Base-by-base conservation (phyloP, 2,888 invertebrate genomes). In the Drosophila recens region DNA sequence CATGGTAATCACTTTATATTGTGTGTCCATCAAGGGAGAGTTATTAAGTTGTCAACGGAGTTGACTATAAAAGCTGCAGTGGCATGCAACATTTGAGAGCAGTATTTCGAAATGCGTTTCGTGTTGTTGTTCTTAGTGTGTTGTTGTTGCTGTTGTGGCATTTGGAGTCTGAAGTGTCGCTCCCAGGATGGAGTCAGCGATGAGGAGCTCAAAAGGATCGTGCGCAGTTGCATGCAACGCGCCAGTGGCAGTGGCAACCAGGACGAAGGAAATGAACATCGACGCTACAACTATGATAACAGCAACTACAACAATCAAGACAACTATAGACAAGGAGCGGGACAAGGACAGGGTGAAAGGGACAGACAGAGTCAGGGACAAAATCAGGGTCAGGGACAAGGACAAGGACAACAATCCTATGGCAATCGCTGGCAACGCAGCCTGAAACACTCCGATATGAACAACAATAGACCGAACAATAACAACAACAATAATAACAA, bases 141-240 rank as follows among this genome's bases (percentile, higher is more conserved):
- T n/a, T 9, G 33, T 9, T 43, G 61, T 17, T 51, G 62, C 36
- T 69, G 63, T 51, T 79, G 59, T 45, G 67, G 51, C 46, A 36
- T 43, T 1, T 17, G 30, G 15, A 10, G 69, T 6, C 53, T 95
- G 23, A 94, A 93, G 83, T 95, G 95, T 79, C 94, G 94, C 11
- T 93, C 94, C 0, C 94, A 94, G 51, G 94, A 94, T 61, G 94
- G 94, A 27, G 93, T 94, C n/a, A 93, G 93, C 65, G 94, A 95
- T 76, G 93, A 94, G 17, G 94, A 95, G 59, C 90, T 95, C 4
- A 94, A 94, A 74, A 93, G 93, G 52, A 93, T 95, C 9, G 94
- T 95, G 74, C 93, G 93, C 70, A 93, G 92, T 56, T 95, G 95
- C 74, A 92, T 94, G 82, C 94, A 93, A 49, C 85, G 88, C 42